Evolutionary conservation across 2,797 vertebrate genomes (phyloP), one percentile per base, ranked within the genome.

Genomic region (Rhabdophis nuchalis): DNA sequence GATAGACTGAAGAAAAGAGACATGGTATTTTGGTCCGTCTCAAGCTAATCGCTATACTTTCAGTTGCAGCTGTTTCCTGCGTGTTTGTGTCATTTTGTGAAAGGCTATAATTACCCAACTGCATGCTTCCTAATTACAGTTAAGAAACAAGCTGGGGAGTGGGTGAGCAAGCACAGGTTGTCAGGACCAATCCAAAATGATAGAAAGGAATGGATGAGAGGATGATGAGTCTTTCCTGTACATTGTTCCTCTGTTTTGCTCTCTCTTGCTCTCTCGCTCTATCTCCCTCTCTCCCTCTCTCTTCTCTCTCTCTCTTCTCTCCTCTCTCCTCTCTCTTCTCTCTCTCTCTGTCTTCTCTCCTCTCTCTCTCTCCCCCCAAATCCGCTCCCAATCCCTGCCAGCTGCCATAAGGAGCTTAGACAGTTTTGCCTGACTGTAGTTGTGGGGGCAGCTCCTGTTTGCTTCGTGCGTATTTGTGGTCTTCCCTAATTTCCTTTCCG

Each of bases 361-460:
- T 86, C 52, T 27, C 36, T 86, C 57, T 10, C 86, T 93, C 13
- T n/a, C 77, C 10, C 27, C 16, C 53, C 85, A 89, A 91, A 91
- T 93, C 93, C 88, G 29, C 91, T 87, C n/a, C 87, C 87, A 91
- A 91, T 91, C 90, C 93, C 91, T 87, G 68, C 61, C 93, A 91
- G 90, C 88, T 91, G 89, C 68, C 64, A 32, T 93, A 93, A 93
- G 92, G 56, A 93, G 92, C 89, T 93, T 93, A 93, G 86, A 93
- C 32, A 14, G 29, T 90, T 85, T 52, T 9, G 41, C 87, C 41
- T 64, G 56, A 68, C 32, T 88, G 68, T 82, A 82, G 72, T 82
- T 25, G 72, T 46, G 72, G 72, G 36, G 20, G 72, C 72, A 82
- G 36, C 36, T 82, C 20, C 56, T 32, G 46, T 52, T 27, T 41